These are phyloP conservation scores for Lasiurus borealis DNA, from an alignment of 2,113 vertebrate species.

Conservation along the genomic window DNA sequence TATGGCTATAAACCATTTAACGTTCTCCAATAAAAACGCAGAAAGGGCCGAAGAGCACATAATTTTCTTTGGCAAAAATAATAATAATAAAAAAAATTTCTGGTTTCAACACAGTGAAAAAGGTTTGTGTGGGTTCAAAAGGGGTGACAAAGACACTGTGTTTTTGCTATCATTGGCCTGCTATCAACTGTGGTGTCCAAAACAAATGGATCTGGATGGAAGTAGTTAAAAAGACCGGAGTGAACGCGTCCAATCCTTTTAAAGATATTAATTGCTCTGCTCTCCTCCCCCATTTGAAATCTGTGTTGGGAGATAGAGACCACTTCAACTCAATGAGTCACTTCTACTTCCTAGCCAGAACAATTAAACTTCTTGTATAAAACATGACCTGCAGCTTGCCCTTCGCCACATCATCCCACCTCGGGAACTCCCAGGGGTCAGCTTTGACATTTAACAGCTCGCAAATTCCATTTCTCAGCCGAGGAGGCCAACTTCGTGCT, in stretches of 20 bases:
- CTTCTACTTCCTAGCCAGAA: constrained; percentile 88
- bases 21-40: constrained; percentile 83
- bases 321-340: constrained; percentile 90
- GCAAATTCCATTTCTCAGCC: constrained; percentile 86
- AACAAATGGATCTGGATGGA: constrained; percentile 90
- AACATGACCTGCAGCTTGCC: constrained; percentile 89
- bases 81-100: neutral
- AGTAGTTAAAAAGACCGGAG: constrained; percentile 89
- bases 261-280: constrained; percentile 85
- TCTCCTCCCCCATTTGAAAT: constrained; percentile 87
- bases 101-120: constrained; percentile 85
- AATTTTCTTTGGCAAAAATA: constrained; percentile 84
- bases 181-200: constrained; percentile 87
- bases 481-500: constrained; percentile 83
- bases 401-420: constrained; percentile 89
- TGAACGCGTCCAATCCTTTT: constrained; percentile 84
- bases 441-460: constrained; percentile 90
- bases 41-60: constrained; percentile 81
- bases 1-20: constrained; percentile 82
- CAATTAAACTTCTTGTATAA: constrained; percentile 91
- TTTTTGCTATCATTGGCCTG: constrained; percentile 88
- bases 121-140: constrained; percentile 85
- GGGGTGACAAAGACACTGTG: constrained; percentile 86
- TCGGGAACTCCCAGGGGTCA: constrained; percentile 86
- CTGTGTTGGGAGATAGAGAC: constrained; percentile 89